phyloP scores from a whole-genome alignment of 2,797 vertebrate species.

The Catharus ustulatus region DNA sequence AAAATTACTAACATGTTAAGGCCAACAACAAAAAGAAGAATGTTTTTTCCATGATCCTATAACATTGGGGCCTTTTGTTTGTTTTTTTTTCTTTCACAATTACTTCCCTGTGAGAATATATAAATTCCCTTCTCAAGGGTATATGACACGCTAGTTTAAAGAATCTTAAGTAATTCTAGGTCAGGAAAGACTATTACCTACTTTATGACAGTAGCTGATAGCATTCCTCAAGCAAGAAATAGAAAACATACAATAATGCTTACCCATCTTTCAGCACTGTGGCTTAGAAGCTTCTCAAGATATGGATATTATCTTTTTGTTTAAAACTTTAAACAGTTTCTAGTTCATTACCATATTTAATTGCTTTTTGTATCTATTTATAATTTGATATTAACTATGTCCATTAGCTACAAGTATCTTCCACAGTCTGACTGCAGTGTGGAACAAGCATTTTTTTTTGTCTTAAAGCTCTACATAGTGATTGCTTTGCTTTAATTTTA shows the following conservation, averaged over 20 bases:
- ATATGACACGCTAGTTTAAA: neutral
- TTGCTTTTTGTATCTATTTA: neutral
- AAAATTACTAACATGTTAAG: accelerated
- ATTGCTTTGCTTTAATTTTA: neutral
- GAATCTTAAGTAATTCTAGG: neutral
- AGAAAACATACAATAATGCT: neutral
- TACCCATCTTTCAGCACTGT: neutral
- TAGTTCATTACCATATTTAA: neutral
- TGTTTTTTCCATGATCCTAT: neutral
- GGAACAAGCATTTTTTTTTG: neutral
- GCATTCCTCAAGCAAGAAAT: neutral
- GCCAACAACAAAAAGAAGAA: neutral
- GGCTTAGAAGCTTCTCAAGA: neutral
- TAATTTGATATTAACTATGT: neutral
- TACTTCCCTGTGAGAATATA: neutral
- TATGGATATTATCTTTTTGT: neutral
- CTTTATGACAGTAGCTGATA: constrained; percentile 12
- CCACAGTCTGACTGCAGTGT: neutral
- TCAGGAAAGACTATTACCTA: neutral
- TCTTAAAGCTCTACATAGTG: neutral
- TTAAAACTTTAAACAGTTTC: neutral
- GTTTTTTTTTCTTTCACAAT: neutral
- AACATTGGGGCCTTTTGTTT: neutral
- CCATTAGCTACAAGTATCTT: neutral
- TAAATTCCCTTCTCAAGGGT: neutral